These are phyloP conservation scores for Drosophila meridionalis DNA, from an alignment of 2,888 invertebrate genomes.

Conservation along the genomic window DNA sequence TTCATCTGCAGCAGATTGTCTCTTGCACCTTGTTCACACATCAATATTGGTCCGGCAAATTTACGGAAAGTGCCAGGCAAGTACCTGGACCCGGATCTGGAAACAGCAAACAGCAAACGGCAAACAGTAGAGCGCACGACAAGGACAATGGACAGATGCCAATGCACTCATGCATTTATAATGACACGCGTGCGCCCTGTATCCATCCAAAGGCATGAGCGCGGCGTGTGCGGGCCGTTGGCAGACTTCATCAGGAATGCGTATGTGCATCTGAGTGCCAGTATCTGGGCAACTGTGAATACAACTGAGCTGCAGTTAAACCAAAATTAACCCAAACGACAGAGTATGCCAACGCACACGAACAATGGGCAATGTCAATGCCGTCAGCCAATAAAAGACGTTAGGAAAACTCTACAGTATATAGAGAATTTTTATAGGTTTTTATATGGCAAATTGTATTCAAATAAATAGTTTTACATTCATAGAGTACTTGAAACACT, in stretches of 20 bases:
- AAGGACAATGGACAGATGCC: conserved; percentile 63
- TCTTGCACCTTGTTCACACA: conserved; percentile 19
- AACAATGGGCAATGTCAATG: conserved; percentile 16
- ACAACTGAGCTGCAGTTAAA: conserved; percentile 17
- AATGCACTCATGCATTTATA: conserved; percentile 68
- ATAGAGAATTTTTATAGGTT: no score
- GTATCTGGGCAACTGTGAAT: conserved; percentile 16
- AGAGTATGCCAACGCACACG: neutral
- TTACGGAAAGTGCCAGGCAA: conserved; percentile 16
- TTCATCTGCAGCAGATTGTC: conserved; percentile 10
- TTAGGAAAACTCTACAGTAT: neutral
- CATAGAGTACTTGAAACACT: no score
- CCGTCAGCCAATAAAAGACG: rapidly evolving
- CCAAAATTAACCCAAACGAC: conserved; percentile 18
- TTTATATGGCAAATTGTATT: no score
- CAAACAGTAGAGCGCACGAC: conserved; percentile 29
- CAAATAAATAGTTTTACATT: no score
- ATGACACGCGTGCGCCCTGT: conserved; percentile 46
- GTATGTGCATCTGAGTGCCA: conserved; percentile 23
- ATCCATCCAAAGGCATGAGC: neutral
- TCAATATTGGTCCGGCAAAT: conserved; percentile 51
- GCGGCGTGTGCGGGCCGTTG: conserved; percentile 5
- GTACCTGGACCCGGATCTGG: conserved; percentile 13
- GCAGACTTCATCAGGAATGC: conserved; percentile 39
- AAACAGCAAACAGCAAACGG: conserved; percentile 14